A percentile compares a stretch with the other conserved stretches of the same genome.
phyloP scores from a whole-genome alignment of 2,888 invertebrate genomes.

The Pachydiplax longipennis region DNA sequence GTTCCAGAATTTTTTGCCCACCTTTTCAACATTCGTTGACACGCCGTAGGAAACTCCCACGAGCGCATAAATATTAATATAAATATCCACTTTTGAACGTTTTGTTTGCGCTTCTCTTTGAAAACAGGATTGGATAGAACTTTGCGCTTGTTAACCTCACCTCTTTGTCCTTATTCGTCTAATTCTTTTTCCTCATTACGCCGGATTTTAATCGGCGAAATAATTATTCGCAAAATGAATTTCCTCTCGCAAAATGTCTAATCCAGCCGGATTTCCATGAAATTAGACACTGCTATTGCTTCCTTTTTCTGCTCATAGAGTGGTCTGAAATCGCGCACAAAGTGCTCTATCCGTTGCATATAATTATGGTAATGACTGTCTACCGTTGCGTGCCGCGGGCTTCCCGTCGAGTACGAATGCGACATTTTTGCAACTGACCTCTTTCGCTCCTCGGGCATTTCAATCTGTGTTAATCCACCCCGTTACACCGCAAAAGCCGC shows the following conservation, averaged over 20 bases:
- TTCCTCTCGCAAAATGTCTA: background rate
- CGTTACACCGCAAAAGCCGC: background rate
- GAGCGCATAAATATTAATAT: background rate
- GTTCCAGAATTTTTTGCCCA: too few relatives aligned
- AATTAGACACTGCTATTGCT: background rate
- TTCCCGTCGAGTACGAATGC: background rate
- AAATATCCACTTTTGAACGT: background rate
- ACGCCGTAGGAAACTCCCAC: background rate
- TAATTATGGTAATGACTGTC: background rate
- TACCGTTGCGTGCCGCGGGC: background rate
- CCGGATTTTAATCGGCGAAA: background rate
- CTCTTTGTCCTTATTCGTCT: too few relatives aligned
- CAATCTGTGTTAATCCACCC: background rate
- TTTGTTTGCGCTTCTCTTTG: background rate
- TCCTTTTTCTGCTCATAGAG: background rate
- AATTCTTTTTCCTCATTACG: too few relatives aligned
- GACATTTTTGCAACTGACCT: background rate
- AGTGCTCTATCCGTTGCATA: background rate
- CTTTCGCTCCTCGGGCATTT: background rate
- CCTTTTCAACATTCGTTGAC: too few relatives aligned
- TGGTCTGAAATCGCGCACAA: background rate
- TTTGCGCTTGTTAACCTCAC: background rate
- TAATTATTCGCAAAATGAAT: background rate
- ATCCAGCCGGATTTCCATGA: constrained; percentile 1
- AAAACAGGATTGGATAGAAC: background rate